Evolutionary conservation across 2,113 vertebrate genomes (phyloP), one percentile per base, ranked within the genome.

Genomic region (Meleagris gallopavo): DNA sequence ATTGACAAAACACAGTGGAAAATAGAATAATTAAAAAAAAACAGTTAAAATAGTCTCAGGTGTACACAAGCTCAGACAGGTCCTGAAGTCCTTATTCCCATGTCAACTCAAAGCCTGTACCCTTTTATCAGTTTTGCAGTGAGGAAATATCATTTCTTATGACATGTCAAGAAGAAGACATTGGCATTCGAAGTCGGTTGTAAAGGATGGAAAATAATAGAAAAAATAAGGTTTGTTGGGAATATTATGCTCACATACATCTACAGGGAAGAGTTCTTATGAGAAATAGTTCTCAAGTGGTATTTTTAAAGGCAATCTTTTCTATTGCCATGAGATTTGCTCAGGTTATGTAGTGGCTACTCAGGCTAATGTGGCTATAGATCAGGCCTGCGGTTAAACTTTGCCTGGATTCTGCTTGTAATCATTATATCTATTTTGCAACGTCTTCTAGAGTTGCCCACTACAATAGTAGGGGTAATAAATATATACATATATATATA

Each of bases 321-420:
- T 38, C 24, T 62, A 11, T 25, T 62, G 36, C 24, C 2, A 16
- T 1, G 2, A 13, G 4, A 41, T 85, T 2, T 45, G 15, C 2
- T 76, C 13, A 22, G 14, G 7, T n/a, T 54, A 29, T 48, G 10
- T 6, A 58, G 36, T 20, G 62, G 11, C 71, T 27, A 72, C 4
- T 80, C 46, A 22, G 5, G 3, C 3, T 40, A 81, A 57, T 36
- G 32, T 0, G 2, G 2, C 11, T 79, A 21, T 2, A n/a, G 8
- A 7, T 34, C 30, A 25, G 5, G 1, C 1, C 0, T 9, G 3
- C 45, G 11, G 11, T 64, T 75, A 48, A 87, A 74, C 8, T 66
- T 19, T 62, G 9, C 12, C 17, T 61, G 19, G 27, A 25, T 9
- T 52, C 14, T 74, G 22, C 25, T 16, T 78, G 25, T 57, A 78